Evolutionary conservation across 2,797 vertebrate genomes (phyloP).

Genomic region (Delichon dasypus): DNA sequence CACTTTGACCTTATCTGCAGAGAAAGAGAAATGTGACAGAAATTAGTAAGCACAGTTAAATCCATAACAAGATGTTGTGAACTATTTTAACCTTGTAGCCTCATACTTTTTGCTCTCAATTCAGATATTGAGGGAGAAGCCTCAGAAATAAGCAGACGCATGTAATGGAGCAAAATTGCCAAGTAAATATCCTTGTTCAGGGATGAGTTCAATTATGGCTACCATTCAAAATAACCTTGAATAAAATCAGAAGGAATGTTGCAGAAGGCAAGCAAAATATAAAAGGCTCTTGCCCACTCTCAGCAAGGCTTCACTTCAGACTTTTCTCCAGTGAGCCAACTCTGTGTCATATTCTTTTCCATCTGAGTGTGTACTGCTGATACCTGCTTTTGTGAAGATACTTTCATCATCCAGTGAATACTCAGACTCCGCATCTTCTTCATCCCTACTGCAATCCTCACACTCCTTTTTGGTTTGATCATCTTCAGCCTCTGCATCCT

Average conservation of each 20-base stretch:
- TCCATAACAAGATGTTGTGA: background rate
- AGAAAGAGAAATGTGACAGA: background rate
- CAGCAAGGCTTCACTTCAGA: background rate
- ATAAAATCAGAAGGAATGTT: background rate
- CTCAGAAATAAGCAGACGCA: background rate
- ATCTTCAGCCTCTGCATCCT: background rate
- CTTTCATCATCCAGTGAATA: conserved; percentile 86
- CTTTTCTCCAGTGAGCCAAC: background rate
- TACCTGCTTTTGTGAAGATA: conserved; percentile 90
- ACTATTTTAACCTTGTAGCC: background rate
- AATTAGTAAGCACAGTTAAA: background rate
- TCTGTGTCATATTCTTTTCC: background rate
- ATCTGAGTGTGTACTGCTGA: background rate
- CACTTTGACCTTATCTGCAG: conserved; percentile 85
- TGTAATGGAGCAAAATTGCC: background rate
- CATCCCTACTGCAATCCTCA: conserved; percentile 28
- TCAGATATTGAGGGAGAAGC: background rate
- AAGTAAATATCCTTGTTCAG: background rate
- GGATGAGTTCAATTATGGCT: background rate
- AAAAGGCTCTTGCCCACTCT: background rate
- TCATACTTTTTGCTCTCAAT: background rate
- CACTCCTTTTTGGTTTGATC: background rate
- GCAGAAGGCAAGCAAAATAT: background rate
- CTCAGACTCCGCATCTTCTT: conserved; percentile 76
- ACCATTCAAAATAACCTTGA: background rate